These are phyloP conservation scores for Drosophila sturtevanti DNA, from an alignment of 1,140 invertebrate genomes.

Conservation along the genomic window DNA sequence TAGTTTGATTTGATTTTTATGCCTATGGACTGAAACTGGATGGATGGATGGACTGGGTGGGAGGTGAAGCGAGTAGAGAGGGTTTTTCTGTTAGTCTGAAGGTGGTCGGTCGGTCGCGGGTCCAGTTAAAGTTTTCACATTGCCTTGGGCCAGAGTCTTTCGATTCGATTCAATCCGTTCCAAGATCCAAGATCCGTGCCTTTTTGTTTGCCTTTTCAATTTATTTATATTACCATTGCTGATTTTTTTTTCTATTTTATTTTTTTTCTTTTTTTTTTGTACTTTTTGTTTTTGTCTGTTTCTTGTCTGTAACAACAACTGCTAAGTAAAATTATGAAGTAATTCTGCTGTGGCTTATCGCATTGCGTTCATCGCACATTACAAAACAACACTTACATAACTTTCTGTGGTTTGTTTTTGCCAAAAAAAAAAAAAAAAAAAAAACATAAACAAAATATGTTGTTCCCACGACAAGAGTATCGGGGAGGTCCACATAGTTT, in stretches of 20 bases:
- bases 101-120: not conserved
- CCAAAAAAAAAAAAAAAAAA: slow-evolving; percentile 21
- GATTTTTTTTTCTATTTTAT: slow-evolving; percentile 46
- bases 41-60: slow-evolving; percentile 16
- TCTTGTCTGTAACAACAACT: not conserved
- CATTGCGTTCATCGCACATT: slow-evolving; percentile 80
- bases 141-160: not conserved
- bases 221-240: slow-evolving; percentile 54
- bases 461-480: slow-evolving; percentile 61
- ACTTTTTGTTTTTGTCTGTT: slow-evolving; percentile 22
- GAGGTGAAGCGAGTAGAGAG: slow-evolving; percentile 20
- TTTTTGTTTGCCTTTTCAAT: slow-evolving; percentile 28
- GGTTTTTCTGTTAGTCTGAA: not conserved
- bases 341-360: slow-evolving; percentile 69
- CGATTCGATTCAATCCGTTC: slow-evolving; percentile 17
- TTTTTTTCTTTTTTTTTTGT: too few relatives aligned
- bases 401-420: slow-evolving; percentile 56
- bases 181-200: not conserved
- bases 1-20: slow-evolving; percentile 79
- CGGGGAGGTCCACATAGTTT: slow-evolving; percentile 33
- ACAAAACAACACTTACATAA: slow-evolving; percentile 80
- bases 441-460: slow-evolving; percentile 26
- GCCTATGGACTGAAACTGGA: slow-evolving; percentile 42
- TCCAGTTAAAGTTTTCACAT: not conserved
- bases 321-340: slow-evolving; percentile 75